Evolutionary conservation across 2,888 invertebrate species (phyloP), one percentile per base, ranked within the genome.

Genomic region (Chrysina gloriosa): DNA sequence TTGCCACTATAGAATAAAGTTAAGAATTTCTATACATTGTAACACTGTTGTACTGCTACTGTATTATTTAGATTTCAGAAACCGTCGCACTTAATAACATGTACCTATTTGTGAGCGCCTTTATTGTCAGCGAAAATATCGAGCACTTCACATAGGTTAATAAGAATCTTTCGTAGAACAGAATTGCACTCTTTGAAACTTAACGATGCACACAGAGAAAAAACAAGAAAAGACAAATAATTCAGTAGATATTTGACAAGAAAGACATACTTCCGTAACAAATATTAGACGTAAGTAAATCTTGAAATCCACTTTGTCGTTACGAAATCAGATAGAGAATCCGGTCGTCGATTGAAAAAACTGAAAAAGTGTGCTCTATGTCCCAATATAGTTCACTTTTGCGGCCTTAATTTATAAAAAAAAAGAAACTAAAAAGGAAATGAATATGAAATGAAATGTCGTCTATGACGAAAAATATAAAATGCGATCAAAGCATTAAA

Each of bases 341-440:
- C 39, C 3, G 45, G 3, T 3, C 4, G 19, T 16, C 19, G 3
- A 3, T 19, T 4, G 31, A 52, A 9, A n/a, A n/a, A n/a, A 11
- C 6, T 16, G 39, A 31, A 39, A 39, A 39, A 39, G 39, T 39
- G 58, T 39, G 39, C 42, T 42, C n/a, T 42, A 42, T 61, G 9
- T 61, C 39, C 39, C 58, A 58, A 11, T 25, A 58, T 58, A 42
- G 42, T 61, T 61, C 58, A 61, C 42, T 61, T 61, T 61, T 42
- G 58, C 58, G 58, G 58, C 58, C 58, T 61, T 61, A 61, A 61
- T 25, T 27, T 39, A 25, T 5, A 9, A 21, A 56, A 34, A 19
- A 21, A 34, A 19, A 56, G 36, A 36, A 36, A 36, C 11, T n/a
- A 27, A 3, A 7, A 16, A 29, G n/a, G 21, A 11, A 56, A 11